phyloP scores from a whole-genome alignment of 2,797 vertebrate species.

The Avahi laniger region DNA sequence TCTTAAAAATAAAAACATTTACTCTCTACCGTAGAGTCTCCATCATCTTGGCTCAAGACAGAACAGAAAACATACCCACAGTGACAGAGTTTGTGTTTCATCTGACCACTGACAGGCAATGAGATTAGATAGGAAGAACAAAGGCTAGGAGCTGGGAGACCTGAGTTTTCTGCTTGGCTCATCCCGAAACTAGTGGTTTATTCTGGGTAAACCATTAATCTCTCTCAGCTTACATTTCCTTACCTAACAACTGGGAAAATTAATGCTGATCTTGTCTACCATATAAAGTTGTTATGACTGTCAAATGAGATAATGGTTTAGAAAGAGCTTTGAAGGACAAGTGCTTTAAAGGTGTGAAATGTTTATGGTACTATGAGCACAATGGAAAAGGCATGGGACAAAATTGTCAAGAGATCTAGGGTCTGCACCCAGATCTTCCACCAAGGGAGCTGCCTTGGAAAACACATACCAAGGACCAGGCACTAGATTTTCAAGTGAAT shows the following conservation, averaged over 20 bases:
- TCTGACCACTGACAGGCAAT: not conserved
- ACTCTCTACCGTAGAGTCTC: not conserved
- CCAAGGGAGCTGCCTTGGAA: not conserved
- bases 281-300: not conserved
- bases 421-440: not conserved
- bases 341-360: not conserved
- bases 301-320: constrained; percentile 20
- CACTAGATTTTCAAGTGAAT: constrained; percentile 18
- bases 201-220: not conserved
- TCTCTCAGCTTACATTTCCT: constrained; percentile 10
- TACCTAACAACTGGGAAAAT: constrained; percentile 15
- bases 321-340: constrained; percentile 12
- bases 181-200: not conserved
- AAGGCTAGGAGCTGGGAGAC: not conserved
- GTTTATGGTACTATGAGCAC: not conserved
- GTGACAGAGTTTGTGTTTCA: constrained; percentile 11
- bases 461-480: not conserved
- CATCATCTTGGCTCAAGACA: not conserved
- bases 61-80: constrained; percentile 37
- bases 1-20: constrained; percentile 18
- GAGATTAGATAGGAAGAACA: not conserved
- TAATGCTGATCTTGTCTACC: not conserved
- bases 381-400: not conserved
- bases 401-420: not conserved
- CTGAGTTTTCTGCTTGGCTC: not conserved